Conservation (phyloP, 2,113 vertebrate genomes). For the Lepisosteus osseus region DNA sequence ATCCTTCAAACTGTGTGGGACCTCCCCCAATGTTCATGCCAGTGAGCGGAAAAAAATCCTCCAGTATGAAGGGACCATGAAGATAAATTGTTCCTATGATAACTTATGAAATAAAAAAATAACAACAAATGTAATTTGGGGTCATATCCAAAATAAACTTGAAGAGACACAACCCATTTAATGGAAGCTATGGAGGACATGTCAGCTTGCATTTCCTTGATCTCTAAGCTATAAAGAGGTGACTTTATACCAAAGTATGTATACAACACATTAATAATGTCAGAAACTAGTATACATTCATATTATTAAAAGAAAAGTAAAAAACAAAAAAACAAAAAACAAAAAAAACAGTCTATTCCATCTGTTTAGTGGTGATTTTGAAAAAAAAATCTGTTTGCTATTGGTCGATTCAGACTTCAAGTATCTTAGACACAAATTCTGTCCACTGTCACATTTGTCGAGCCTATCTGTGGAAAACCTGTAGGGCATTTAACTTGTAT, state of each 20-base stretch:
- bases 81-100: slow-evolving; percentile 7
- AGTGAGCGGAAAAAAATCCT: slow-evolving; percentile 62
- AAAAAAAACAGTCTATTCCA: no score
- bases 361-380: no score
- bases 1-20: slow-evolving; percentile 64
- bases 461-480: no score
- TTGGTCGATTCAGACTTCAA: no score
- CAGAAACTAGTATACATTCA: no score
- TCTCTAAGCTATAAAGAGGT: slow-evolving; percentile 24
- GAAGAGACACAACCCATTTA: slow-evolving; percentile 28
- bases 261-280: background rate
- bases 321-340: background rate
- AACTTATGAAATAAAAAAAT: background rate
- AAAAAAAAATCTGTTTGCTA: no score
- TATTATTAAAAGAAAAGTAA: background rate
- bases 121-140: background rate
- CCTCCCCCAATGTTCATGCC: slow-evolving; percentile 59
- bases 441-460: no score
- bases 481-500: no score
- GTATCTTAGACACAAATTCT: no score
- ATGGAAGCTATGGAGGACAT: slow-evolving; percentile 29
- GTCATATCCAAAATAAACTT: slow-evolving; percentile 28
- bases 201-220: slow-evolving; percentile 46
- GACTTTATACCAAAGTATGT: background rate
- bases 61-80: slow-evolving; percentile 57